Evolutionary conservation across 2,888 invertebrate species (phyloP).

Genomic region (Zygothrica quintamaculata): DNA sequence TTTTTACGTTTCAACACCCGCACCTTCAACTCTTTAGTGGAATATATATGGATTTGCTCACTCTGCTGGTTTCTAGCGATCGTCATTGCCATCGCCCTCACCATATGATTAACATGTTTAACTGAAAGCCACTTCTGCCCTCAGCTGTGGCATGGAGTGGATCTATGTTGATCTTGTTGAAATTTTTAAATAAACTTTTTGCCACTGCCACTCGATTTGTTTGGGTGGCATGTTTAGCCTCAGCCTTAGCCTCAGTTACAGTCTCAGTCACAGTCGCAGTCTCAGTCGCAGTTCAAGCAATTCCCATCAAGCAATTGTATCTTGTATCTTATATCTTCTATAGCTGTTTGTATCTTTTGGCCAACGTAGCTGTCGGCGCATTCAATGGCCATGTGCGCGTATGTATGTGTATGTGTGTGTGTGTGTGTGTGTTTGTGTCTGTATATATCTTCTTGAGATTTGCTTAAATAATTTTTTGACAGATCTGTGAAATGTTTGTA

Average conservation of each 20-base stretch:
- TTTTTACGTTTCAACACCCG: constrained; percentile 39
- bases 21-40: constrained; percentile 15
- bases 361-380: constrained; percentile 43
- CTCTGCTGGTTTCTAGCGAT: constrained; percentile 17
- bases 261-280: constrained; percentile 43
- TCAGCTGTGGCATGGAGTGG: constrained; percentile 39
- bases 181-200: constrained; percentile 70
- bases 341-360: constrained; percentile 13
- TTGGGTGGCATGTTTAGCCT: constrained; percentile 69
- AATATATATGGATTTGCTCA: constrained; percentile 6
- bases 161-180: constrained; percentile 63
- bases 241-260: constrained; percentile 54
- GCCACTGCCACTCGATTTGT: constrained; percentile 59
- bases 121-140: constrained; percentile 33
- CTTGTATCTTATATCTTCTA: too few relatives aligned
- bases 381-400: constrained; percentile 48
- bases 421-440: too few relatives aligned
- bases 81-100: constrained; percentile 17
- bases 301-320: background rate
- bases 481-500: constrained; percentile 68
- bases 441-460: constrained; percentile 18
- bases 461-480: constrained; percentile 60
- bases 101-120: constrained; percentile 66
- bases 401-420: too few relatives aligned
- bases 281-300: constrained; percentile 46